These are phyloP conservation scores for Metalampra italica DNA, from an alignment of 2,888 invertebrate genomes.

Conservation along the genomic window DNA sequence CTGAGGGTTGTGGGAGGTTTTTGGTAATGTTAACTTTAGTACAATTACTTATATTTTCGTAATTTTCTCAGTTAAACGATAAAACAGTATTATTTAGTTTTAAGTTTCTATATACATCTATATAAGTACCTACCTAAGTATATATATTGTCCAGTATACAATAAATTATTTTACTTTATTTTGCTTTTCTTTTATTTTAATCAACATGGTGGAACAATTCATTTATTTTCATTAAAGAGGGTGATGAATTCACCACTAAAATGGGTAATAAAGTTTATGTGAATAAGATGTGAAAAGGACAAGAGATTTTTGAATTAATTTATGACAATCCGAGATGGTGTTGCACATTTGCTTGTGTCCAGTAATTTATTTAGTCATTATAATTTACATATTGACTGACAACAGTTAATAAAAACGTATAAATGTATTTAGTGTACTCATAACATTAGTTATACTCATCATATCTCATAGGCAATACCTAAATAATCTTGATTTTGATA, in stretches of 20 bases:
- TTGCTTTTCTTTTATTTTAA: constrained; percentile 35
- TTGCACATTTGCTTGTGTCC: no score
- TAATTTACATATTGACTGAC: no score
- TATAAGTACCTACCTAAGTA: no score
- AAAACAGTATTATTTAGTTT: constrained; percentile 15
- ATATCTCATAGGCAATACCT: no score
- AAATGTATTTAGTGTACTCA: no score
- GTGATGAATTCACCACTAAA: not conserved
- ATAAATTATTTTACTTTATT: constrained; percentile 29
- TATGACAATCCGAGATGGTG: no score
- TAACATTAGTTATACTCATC: no score
- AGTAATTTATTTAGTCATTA: no score
- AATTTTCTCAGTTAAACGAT: not conserved
- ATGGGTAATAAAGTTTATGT: not conserved
- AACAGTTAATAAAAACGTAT: no score
- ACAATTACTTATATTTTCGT: not conserved
- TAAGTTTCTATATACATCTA: constrained; percentile 16
- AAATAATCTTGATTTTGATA: no score
- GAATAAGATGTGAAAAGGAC: no score
- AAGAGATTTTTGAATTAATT: no score
- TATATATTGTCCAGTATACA: constrained; percentile 31
- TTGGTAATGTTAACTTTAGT: constrained; percentile 3
- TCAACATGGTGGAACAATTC: constrained; percentile 11
- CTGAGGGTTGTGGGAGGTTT: constrained; percentile 9
- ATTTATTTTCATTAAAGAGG: not conserved